Evolutionary conservation across 2,888 invertebrate species (phyloP), one percentile per base, ranked within the genome.

Genomic region (Chrysolina oricalcia): DNA sequence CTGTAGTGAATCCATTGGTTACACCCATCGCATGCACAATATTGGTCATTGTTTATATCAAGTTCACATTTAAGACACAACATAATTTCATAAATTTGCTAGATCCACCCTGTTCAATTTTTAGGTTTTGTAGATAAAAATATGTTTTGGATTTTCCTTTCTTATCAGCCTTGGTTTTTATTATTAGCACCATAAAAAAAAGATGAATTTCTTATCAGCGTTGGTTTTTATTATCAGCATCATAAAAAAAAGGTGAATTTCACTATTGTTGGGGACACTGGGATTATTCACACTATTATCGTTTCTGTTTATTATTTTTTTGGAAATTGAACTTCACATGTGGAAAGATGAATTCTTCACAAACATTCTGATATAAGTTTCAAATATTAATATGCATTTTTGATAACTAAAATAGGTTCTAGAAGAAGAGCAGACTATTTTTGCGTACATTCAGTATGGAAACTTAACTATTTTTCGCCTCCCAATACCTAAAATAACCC

Each of bases 1-100:
- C 46, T 46, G 46, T 46, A 46, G 13, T 46, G 46, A 46, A 46
- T 46, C 46, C 46, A 48, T 48, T 6, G 13, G n/a, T 48, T 48
- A 48, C n/a, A 48, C 9, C 48, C 48, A 48, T 48, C 48, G 15
- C 48, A 48, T 48, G 9, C n/a, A n/a, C 48, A 48, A n/a, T 15
- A 48, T 48, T 48, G 48, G 48, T 48, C 48, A 48, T 48, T 48
- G 15, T 48, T 48, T 48, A 48, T 48, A 48, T 48, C n/a, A 15
- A 48, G 48, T 48, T 48, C 48, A 48, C 9, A 48, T 48, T 13
- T 48, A 13, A 48, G 48, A 48, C 15, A 48, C 48, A 48, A 48
- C 48, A 15, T 48, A 48, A n/a, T 48, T 48, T 48, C 6, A n/a
- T 6, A 48, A 48, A 15, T 48, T 48, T 13, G 1, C n/a, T 48